Conservation (phyloP, 2,888 invertebrate genomes). For the Auanema sp. region DNA sequence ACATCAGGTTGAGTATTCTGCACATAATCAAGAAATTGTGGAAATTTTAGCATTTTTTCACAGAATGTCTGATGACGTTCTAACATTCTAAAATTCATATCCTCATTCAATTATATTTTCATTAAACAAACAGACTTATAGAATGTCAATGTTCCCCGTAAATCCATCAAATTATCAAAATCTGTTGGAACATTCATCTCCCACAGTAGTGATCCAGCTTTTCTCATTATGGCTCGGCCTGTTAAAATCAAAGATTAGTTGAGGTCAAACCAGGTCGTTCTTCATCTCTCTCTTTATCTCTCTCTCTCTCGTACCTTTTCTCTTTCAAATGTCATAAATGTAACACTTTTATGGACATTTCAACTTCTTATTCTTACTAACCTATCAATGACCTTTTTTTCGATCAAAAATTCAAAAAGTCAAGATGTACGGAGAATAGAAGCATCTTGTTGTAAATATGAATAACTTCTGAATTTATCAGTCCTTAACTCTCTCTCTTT, state of each 20-base stretch:
- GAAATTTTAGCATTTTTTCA: constrained; percentile 41
- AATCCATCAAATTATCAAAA: constrained; percentile 47
- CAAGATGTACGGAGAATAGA: too few species aligned
- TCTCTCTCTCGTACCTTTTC: too few species aligned
- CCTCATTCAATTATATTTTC: not conserved
- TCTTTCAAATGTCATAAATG: too few species aligned
- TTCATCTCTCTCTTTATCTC: not conserved
- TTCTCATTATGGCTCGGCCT: constrained; percentile 33
- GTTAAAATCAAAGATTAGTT: constrained; percentile 5
- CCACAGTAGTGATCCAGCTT: constrained; percentile 47
- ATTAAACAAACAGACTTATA: constrained; percentile 24
- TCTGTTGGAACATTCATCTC: constrained; percentile 47
- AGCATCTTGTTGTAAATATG: too few species aligned
- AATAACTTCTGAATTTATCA: too few species aligned
- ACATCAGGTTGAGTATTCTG: constrained; percentile 35
- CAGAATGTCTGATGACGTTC: constrained; percentile 50
- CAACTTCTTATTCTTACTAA: too few species aligned
- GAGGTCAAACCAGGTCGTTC: constrained; percentile 9
- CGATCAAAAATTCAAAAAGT: too few species aligned
- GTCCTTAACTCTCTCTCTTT: too few species aligned
- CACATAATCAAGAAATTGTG: constrained; percentile 31
- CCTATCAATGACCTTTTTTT: too few species aligned
- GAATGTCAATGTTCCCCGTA: constrained; percentile 49
- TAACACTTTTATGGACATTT: too few species aligned
- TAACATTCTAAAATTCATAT: constrained; percentile 36